Base-by-base conservation (phyloP, 2,113 vertebrate species). In the Scomber japonicus region DNA sequence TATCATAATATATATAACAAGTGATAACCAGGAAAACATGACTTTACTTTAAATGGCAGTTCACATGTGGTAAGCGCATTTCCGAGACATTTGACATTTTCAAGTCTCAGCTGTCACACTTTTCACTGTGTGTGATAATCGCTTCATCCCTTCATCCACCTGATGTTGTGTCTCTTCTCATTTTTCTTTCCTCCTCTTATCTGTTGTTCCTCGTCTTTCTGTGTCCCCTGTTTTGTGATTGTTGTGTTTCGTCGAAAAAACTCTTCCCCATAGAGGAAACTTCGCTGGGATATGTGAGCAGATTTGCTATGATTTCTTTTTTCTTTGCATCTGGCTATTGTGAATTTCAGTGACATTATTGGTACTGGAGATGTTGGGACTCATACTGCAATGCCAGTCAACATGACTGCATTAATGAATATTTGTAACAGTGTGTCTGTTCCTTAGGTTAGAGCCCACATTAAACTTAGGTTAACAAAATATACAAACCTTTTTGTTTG, bases 241-340 rank as follows among this genome's bases (percentile, higher is more conserved):
- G 82, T 90, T 87, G 84, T 92, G 81, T 94, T 84, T 93, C 92
- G 83, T 91, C 75, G 49, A 90, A 94, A 93, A 95, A 93, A 59
- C 83, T 86, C 90, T 93, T 91, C 88, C 86, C 92, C 94, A 91
- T 96, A 99, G 98, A 99, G 98, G 97, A 99, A 99, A 95, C 98
- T 99, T 83, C 97, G 97, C 95, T 99, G 98, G 98, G 97, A 99
- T 97, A 97, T 99, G 98, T 99, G 97, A 99, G 97, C 94, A 93
- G 90, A 94, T 92, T 92, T 94, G 91, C 86, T 93, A 89, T 87
- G 77, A 89, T 93, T 94, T 93, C 53, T 85, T 27, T 85, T 86
- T 87, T 90, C 30, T 88, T 87, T 90, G 88, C 90, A 79, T 91
- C 90, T 92, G 89, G 89, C 89, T 90, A 76, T 70, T 88, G 56